These are phyloP conservation scores for Sipha maydis DNA, from an alignment of 2,888 invertebrate genomes.

Conservation along the genomic window DNA sequence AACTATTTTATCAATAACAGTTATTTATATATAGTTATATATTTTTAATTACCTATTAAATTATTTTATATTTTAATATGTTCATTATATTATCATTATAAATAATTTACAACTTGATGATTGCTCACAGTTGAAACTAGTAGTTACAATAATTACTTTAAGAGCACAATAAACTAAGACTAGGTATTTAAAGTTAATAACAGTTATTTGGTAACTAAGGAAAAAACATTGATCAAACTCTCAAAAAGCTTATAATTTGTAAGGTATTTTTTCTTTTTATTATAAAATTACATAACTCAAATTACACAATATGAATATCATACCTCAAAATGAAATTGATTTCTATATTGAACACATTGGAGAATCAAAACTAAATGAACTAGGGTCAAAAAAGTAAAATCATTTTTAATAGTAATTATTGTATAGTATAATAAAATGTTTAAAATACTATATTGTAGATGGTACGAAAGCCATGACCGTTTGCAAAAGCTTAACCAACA, in stretches of 20 bases:
- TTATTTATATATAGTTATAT: no score
- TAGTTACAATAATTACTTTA: no score
- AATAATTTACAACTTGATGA: no score
- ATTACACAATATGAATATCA: slow-evolving; percentile 23
- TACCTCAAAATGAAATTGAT: slow-evolving; percentile 46
- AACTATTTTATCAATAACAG: no score
- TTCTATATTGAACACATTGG: slow-evolving; percentile 46
- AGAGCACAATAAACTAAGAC: no score
- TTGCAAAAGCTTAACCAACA: slow-evolving; percentile 89
- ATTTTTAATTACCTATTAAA: no score
- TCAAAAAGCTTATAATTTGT: neutral
- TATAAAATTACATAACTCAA: neutral
- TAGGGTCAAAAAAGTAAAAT: slow-evolving; percentile 51
- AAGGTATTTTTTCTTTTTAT: no score
- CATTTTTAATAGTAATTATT: neutral
- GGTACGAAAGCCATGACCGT: slow-evolving; percentile 85
- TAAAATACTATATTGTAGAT: slow-evolving; percentile 69
- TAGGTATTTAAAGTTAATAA: neutral
- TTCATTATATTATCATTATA: no score
- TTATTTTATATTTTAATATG: no score
- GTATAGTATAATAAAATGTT: neutral
- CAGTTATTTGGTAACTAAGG: slow-evolving; percentile 22
- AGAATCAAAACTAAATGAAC: slow-evolving; percentile 41
- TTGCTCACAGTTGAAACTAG: no score
- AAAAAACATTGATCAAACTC: slow-evolving; percentile 29